phyloP scores from a whole-genome alignment of 2,797 vertebrate genomes.

The Peromyscus attwateri region DNA sequence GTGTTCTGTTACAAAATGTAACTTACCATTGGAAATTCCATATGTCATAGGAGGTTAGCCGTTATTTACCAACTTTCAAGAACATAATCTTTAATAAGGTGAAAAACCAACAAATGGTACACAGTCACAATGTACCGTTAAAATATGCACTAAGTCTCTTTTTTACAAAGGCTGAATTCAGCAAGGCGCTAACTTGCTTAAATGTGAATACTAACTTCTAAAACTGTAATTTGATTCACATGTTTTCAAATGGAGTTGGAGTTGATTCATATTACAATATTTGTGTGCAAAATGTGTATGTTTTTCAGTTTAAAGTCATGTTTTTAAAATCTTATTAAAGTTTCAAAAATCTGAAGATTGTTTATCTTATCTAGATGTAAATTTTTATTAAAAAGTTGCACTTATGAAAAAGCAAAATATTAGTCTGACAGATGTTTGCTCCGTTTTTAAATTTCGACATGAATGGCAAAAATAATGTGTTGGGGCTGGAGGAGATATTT shows the following conservation, averaged over 20 bases:
- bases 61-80: slow-evolving; percentile 80
- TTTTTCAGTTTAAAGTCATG: slow-evolving; percentile 88
- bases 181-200: slow-evolving; percentile 89
- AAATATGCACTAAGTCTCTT: slow-evolving; percentile 85
- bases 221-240: slow-evolving; percentile 86
- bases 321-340: slow-evolving; percentile 89
- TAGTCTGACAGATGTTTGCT: slow-evolving; percentile 89
- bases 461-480: slow-evolving; percentile 51
- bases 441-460: slow-evolving; percentile 85
- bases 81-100: slow-evolving; percentile 79
- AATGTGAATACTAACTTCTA: slow-evolving; percentile 88
- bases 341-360: slow-evolving; percentile 88
- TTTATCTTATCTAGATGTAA: slow-evolving; percentile 91
- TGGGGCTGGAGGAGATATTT: not conserved
- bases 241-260: slow-evolving; percentile 85
- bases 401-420: slow-evolving; percentile 87
- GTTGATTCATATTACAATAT: slow-evolving; percentile 87
- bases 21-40: slow-evolving; percentile 86
- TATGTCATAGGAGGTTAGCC: slow-evolving; percentile 81
- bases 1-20: slow-evolving; percentile 86
- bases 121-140: slow-evolving; percentile 82
- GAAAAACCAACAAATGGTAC: slow-evolving; percentile 80
- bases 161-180: slow-evolving; percentile 87
- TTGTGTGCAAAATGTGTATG: slow-evolving; percentile 88
- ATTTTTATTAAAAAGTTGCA: slow-evolving; percentile 89